These are phyloP conservation scores for Channa argus DNA, from an alignment of 2,113 vertebrate genomes.

Conservation along the genomic window DNA sequence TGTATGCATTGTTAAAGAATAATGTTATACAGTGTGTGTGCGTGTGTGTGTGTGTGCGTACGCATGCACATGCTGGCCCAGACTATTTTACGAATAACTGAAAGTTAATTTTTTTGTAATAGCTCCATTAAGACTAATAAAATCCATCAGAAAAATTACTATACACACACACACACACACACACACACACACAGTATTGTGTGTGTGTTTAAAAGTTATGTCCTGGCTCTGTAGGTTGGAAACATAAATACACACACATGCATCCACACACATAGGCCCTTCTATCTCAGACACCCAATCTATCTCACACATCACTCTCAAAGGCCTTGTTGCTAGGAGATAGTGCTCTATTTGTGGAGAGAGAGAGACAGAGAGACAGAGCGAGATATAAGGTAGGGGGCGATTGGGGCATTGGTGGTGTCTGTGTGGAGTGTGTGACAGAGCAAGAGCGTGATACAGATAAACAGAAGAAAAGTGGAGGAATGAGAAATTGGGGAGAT, in stretches of 20 bases:
- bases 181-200: too few relatives aligned
- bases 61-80: not conserved
- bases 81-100: slow-evolving; percentile 49
- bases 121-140: slow-evolving; percentile 51
- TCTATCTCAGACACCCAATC: slow-evolving; percentile 61
- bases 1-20: slow-evolving; percentile 13
- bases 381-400: not conserved
- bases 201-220: slow-evolving; percentile 46
- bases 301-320: slow-evolving; percentile 67
- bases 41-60: not conserved
- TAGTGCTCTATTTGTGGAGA: slow-evolving; percentile 73
- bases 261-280: slow-evolving; percentile 6
- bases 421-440: not conserved
- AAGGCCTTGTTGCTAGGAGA: slow-evolving; percentile 76
- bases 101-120: slow-evolving; percentile 61
- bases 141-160: slow-evolving; percentile 59
- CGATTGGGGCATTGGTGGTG: not conserved
- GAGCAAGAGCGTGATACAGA: slow-evolving; percentile 3
- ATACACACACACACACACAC: not conserved
- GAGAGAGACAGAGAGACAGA: slow-evolving; percentile 48
- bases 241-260: slow-evolving; percentile 27
- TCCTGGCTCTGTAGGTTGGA: slow-evolving; percentile 44
- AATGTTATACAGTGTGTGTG: slow-evolving; percentile 15
- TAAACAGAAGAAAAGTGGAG: slow-evolving; percentile 31
- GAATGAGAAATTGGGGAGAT: slow-evolving; percentile 38